These are phyloP conservation scores for Drosophila paramelanica DNA, from an alignment of 2,888 invertebrate species.

Conservation along the genomic window DNA sequence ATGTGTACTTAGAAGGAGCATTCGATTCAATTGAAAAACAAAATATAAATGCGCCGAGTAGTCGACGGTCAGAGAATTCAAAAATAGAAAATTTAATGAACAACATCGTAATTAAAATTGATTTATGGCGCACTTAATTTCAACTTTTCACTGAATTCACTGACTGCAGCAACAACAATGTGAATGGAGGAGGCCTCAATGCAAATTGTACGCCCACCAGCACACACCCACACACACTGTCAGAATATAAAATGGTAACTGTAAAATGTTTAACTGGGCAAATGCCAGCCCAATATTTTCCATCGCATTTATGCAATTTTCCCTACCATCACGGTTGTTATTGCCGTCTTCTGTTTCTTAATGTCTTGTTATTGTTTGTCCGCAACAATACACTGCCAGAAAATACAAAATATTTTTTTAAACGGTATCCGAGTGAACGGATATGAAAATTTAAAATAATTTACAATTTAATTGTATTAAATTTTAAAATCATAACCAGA, in stretches of 20 bases:
- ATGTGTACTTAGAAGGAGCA: not conserved
- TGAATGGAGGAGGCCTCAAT: not conserved
- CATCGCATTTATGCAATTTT: conserved; percentile 4
- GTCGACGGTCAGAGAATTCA: conserved; percentile 10
- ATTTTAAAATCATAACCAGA: too few relatives aligned
- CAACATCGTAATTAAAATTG: conserved; percentile 67
- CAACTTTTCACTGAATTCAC: conserved; percentile 46
- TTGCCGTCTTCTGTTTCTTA: conserved; percentile 13
- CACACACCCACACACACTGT: not conserved
- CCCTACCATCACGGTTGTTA: not conserved
- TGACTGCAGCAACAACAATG: conserved; percentile 47
- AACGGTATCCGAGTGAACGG: too few relatives aligned
- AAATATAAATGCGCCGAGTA: conserved; percentile 4
- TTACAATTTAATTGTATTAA: too few relatives aligned
- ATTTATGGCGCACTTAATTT: conserved; percentile 68
- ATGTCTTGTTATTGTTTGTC: conserved; percentile 2
- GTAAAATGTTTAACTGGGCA: not conserved
- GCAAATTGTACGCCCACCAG: conserved; percentile 4
- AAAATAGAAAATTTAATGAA: conserved; percentile 36
- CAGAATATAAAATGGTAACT: conserved; percentile 8
- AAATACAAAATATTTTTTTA: not conserved
- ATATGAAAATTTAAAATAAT: too few relatives aligned
- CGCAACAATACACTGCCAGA: not conserved
- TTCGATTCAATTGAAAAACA: conserved; percentile 9
- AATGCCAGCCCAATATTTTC: conserved; percentile 1